Evolutionary conservation across 2,888 invertebrate genomes (phyloP).

Genomic region (Amphipyra tragopoginis): DNA sequence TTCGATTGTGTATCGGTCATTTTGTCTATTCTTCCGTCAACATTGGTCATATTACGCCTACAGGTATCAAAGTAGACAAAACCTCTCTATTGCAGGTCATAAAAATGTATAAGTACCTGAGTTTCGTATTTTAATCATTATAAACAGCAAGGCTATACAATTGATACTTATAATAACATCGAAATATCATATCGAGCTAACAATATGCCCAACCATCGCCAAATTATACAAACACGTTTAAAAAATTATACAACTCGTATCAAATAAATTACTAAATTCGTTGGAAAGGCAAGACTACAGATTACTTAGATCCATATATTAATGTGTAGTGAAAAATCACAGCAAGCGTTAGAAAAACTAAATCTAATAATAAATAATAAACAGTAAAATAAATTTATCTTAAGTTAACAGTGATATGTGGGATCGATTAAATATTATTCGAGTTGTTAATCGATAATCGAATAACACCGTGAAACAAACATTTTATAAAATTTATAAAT

Average conservation of each 20-base stretch:
- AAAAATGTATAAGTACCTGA: too few relatives aligned
- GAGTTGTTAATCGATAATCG: slow-evolving; percentile 45
- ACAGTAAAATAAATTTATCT: slow-evolving; percentile 67
- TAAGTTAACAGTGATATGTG: slow-evolving; percentile 77
- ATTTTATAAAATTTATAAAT: slow-evolving; percentile 55
- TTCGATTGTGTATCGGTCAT: too few relatives aligned
- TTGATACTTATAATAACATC: background rate
- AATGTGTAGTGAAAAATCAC: slow-evolving; percentile 71
- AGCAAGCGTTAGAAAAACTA: slow-evolving; percentile 68
- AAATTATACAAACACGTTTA: slow-evolving; percentile 18
- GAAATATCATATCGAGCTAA: background rate
- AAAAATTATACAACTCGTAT: slow-evolving; percentile 61
- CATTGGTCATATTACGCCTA: too few relatives aligned
- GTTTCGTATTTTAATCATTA: too few relatives aligned
- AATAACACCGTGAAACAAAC: slow-evolving; percentile 54
- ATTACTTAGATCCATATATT: slow-evolving; percentile 57
- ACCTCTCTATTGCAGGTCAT: too few relatives aligned
- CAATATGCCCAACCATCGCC: slow-evolving; percentile 5
- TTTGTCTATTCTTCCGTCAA: too few relatives aligned
- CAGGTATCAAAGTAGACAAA: too few relatives aligned
- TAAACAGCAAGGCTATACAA: background rate
- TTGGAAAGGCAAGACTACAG: slow-evolving; percentile 80
- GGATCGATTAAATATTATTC: slow-evolving; percentile 55
- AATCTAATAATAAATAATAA: slow-evolving; percentile 72
- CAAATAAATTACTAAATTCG: slow-evolving; percentile 79